These are phyloP conservation scores for Nibea coibor DNA, from an alignment of 2,113 vertebrate genomes.

Conservation along the genomic window DNA sequence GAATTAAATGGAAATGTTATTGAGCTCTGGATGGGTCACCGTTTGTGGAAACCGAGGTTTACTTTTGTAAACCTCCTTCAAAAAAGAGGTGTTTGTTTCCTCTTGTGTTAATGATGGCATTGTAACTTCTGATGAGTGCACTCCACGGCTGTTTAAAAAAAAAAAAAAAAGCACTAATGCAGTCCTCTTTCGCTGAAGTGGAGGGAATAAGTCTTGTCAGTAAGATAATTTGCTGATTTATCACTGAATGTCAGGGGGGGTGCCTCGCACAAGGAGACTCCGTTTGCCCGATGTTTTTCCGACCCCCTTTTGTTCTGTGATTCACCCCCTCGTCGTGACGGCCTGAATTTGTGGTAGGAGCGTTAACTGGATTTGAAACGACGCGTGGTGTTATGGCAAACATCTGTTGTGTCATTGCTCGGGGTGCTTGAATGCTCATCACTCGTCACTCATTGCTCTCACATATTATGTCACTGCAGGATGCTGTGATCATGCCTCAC, in stretches of 20 bases:
- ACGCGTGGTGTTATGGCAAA: constrained; percentile 33
- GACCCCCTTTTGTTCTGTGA: background rate
- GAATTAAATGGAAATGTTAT: background rate
- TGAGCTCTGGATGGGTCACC: constrained; percentile 48
- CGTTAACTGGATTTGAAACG: constrained; percentile 22
- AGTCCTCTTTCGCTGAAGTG: background rate
- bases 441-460: constrained; percentile 51
- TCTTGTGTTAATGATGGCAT: background rate
- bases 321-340: background rate
- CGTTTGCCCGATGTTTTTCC: constrained; percentile 31
- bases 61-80: constrained; percentile 20
- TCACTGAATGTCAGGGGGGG: constrained; percentile 16
- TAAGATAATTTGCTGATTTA: constrained; percentile 28
- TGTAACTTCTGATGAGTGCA: background rate
- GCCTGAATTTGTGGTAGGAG: constrained; percentile 17
- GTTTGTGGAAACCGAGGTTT: background rate
- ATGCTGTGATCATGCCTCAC: constrained; percentile 39
- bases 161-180: background rate
- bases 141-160: background rate
- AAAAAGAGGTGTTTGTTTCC: background rate
- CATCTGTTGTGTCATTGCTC: constrained; percentile 56
- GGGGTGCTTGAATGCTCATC: constrained; percentile 29
- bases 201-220: background rate
- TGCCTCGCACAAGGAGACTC: constrained; percentile 7
- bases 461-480: constrained; percentile 60